phyloP scores from a whole-genome alignment of 2,113 vertebrate species.

The Sphyrna mokarran region DNA sequence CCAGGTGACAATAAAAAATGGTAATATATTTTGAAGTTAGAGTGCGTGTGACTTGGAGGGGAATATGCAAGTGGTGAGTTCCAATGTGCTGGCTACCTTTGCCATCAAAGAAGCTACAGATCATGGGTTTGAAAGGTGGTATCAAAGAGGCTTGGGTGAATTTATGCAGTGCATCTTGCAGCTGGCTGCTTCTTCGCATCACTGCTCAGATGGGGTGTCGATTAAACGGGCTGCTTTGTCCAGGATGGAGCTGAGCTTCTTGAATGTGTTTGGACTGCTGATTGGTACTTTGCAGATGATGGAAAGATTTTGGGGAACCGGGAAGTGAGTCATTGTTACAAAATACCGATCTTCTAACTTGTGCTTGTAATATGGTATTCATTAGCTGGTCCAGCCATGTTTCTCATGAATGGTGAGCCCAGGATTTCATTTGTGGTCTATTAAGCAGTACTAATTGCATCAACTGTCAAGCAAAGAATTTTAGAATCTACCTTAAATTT shows the following conservation, averaged over 20 bases:
- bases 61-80: neutral
- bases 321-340: neutral
- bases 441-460: neutral
- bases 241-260: neutral
- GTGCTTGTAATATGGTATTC: neutral
- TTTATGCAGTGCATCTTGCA: neutral
- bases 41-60: neutral
- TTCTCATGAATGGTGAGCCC: neutral
- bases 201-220: neutral
- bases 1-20: neutral
- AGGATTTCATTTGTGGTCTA: neutral
- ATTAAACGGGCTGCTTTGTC: neutral
- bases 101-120: neutral
- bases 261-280: neutral
- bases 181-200: neutral
- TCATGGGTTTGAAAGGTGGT: neutral
- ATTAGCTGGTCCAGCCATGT: neutral
- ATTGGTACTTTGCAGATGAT: neutral
- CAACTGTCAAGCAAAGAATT: neutral
- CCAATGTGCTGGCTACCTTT: neutral
- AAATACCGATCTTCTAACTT: neutral
- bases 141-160: neutral
- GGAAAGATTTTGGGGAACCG: neutral
- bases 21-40: neutral
- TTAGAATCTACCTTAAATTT: neutral